phyloP scores from a whole-genome alignment of 2,113 vertebrate genomes.

The Rhombomys opimus region DNA sequence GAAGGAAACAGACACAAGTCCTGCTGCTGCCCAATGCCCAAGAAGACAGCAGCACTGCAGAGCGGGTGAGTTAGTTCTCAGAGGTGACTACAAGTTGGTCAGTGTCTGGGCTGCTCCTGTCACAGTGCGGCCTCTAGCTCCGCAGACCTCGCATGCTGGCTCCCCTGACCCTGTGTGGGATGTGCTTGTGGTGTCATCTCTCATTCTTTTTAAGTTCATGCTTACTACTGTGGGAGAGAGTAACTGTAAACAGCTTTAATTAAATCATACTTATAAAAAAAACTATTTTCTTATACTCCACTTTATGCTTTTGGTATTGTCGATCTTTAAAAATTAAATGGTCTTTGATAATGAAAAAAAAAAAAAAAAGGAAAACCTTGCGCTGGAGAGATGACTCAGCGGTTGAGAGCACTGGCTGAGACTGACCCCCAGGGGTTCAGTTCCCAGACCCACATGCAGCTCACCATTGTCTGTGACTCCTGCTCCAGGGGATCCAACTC shows the following conservation, averaged over 20 bases:
- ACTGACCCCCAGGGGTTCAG: no score
- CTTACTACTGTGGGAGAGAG: slow-evolving; percentile 81
- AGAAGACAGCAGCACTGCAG: slow-evolving; percentile 84
- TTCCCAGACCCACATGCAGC: no score
- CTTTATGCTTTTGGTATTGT: slow-evolving; percentile 84
- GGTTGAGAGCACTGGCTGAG: no score
- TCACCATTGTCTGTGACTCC: no score
- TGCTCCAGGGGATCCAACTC: no score
- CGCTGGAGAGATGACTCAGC: no score
- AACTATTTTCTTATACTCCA: slow-evolving; percentile 87
- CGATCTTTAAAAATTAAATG: slow-evolving; percentile 81
- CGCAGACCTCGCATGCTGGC: slow-evolving; percentile 82
- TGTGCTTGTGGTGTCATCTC: slow-evolving; percentile 81
- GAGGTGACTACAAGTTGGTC: slow-evolving; percentile 83
- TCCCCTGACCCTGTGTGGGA: slow-evolving; percentile 79
- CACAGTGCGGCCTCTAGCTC: slow-evolving; percentile 49
- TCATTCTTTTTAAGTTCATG: slow-evolving; percentile 77
- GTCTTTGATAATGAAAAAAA: slow-evolving; percentile 84
- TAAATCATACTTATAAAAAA: slow-evolving; percentile 85
- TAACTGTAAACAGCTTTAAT: slow-evolving; percentile 86
- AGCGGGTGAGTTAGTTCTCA: slow-evolving; percentile 80
- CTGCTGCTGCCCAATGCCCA: slow-evolving; percentile 82
- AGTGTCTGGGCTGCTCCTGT: slow-evolving; percentile 72
- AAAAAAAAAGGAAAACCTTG: not conserved
- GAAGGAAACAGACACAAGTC: slow-evolving; percentile 72